phyloP scores from a whole-genome alignment of 2,113 vertebrate species.

The Strix uralensis region DNA sequence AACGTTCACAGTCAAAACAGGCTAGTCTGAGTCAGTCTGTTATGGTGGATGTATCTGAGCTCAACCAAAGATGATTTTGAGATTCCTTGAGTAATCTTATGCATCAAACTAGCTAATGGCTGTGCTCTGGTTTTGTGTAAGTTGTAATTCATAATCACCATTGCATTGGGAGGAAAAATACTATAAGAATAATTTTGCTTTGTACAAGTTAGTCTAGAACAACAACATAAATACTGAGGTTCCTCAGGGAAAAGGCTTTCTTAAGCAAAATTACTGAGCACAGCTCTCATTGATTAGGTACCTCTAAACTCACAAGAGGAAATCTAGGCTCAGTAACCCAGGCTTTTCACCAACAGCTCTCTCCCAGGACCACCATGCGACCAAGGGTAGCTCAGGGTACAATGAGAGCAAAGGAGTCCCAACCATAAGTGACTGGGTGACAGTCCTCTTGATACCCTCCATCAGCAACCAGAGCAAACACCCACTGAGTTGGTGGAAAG shows the following conservation, averaged over 20 bases:
- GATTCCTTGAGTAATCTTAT: background rate
- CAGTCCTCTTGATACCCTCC: background rate
- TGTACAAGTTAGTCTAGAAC: background rate
- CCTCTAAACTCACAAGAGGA: background rate
- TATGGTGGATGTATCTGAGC: background rate
- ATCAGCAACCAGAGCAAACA: background rate
- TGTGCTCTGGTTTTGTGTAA: background rate
- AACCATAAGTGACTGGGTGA: background rate
- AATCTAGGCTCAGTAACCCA: background rate
- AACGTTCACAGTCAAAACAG: background rate
- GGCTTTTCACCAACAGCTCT: background rate
- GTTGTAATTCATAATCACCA: background rate
- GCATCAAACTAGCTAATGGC: background rate
- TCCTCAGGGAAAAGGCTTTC: background rate
- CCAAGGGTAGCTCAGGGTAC: background rate
- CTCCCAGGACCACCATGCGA: background rate
- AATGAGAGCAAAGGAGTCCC: background rate
- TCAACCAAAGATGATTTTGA: background rate
- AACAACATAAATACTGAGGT: background rate
- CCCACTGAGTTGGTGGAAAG: background rate
- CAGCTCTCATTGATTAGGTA: background rate
- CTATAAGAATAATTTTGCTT: background rate
- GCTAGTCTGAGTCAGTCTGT: background rate
- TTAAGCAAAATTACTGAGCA: background rate
- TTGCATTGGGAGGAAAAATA: background rate